Evolutionary conservation across 2,113 vertebrate species (phyloP).

Genomic region (Nannobrachium achirus): DNA sequence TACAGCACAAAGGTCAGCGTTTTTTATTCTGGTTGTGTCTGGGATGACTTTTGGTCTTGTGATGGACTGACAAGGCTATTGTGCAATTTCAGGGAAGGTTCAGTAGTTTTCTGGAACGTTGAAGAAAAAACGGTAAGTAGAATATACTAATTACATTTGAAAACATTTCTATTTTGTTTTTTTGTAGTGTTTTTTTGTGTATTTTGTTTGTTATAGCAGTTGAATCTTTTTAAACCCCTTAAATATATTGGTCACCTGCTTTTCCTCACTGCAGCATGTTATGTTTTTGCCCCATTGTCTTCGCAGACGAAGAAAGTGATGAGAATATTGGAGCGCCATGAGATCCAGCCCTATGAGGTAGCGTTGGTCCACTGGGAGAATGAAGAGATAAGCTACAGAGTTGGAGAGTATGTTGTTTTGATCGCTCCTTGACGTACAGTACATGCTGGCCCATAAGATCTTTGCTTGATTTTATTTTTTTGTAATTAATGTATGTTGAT

Average conservation of each 20-base stretch:
- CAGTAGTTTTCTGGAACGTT: conserved; percentile 97
- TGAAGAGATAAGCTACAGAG: conserved; percentile 93
- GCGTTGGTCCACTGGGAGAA: conserved; percentile 98
- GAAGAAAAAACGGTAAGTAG: conserved; percentile 90
- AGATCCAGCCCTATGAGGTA: conserved; percentile 94
- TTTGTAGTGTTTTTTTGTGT: too few species aligned
- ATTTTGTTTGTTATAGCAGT: too few species aligned
- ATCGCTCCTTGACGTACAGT: not conserved
- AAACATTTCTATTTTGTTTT: not conserved
- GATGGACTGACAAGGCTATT: conserved; percentile 6
- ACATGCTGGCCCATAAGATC: not conserved
- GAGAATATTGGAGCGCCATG: conserved; percentile 90
- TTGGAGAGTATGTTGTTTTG: conserved; percentile 84
- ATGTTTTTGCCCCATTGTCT: not conserved
- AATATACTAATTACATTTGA: not conserved
- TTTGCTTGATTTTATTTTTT: not conserved
- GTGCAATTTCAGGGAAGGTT: conserved; percentile 87
- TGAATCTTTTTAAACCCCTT: too few species aligned
- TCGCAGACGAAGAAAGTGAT: conserved; percentile 87
- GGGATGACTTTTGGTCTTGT: too few species aligned
- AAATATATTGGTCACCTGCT: not conserved
- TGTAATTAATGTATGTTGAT: not conserved
- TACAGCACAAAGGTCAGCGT: not conserved
- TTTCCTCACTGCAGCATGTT: not conserved
- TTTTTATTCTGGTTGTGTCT: not conserved